These are phyloP conservation scores for Electrophaes corylata DNA, from an alignment of 2,888 invertebrate species.

Conservation along the genomic window DNA sequence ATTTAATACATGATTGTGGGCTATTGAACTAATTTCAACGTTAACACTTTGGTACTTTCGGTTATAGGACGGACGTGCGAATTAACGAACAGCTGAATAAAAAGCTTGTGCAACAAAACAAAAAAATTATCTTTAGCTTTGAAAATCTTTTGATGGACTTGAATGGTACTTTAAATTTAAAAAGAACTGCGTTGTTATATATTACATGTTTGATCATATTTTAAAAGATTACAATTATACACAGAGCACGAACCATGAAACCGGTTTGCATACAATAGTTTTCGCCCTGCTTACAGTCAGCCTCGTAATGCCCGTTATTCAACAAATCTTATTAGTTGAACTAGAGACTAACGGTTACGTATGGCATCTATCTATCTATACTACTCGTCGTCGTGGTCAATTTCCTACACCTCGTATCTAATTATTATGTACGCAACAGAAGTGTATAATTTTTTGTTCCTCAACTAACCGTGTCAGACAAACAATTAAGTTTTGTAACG, in stretches of 20 bases:
- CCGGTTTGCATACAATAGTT: conserved; percentile 67
- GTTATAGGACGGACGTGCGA: no score
- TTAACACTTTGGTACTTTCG: conserved; percentile 40
- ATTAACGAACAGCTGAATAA: no score
- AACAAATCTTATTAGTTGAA: conserved; percentile 72
- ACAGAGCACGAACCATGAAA: conserved; percentile 47
- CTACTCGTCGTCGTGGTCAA: conserved; percentile 53
- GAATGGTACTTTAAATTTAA: no score
- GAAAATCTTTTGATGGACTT: no score
- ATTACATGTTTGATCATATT: background rate
- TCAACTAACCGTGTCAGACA: conserved; percentile 33
- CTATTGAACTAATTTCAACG: conserved; percentile 53
- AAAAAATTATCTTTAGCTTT: no score
- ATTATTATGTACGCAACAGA: conserved; percentile 47
- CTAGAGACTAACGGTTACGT: conserved; percentile 62
- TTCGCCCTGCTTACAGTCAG: conserved; percentile 60
- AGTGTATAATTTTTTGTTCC: conserved; percentile 35
- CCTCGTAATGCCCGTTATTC: conserved; percentile 69
- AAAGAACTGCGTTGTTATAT: background rate
- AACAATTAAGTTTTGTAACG: conserved; percentile 24
- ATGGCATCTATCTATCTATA: conserved; percentile 54
- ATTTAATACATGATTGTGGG: no score
- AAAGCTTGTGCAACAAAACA: no score
- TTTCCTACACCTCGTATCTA: conserved; percentile 55
- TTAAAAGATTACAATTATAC: background rate